Evolutionary conservation across 35 echinoderm and acorn worm species (phyloP).

Genomic region (Antedon bifida): DNA sequence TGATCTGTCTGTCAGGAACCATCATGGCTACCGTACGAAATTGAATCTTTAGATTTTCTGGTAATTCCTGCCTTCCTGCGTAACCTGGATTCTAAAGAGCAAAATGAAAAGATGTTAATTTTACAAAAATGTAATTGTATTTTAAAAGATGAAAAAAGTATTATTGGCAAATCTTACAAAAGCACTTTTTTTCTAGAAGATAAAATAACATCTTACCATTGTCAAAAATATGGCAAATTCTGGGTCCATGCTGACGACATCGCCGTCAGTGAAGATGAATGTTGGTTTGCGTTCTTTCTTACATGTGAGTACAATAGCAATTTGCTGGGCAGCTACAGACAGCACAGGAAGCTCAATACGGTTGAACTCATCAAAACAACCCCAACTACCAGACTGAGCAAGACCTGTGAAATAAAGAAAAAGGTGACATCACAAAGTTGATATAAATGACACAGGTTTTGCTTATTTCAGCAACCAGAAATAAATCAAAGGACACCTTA

Average conservation of each 20-base stretch:
- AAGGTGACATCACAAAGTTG: background rate
- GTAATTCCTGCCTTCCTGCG: conserved; percentile 87
- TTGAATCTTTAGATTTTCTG: conserved; percentile 95
- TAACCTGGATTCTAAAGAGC: conserved; percentile 77
- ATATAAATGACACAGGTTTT: too few relatives aligned
- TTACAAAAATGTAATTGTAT: background rate
- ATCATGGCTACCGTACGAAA: conserved; percentile 98
- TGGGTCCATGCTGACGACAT: conserved; percentile 74
- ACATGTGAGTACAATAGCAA: conserved; percentile 71
- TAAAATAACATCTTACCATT: conserved; percentile 89
- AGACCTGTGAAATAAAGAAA: conserved; percentile 46
- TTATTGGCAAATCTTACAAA: too few relatives aligned
- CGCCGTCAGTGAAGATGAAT: conserved; percentile 92
- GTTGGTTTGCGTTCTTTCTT: conserved; percentile 82
- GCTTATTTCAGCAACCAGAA: too few relatives aligned
- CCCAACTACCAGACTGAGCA: conserved; percentile 93
- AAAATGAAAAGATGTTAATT: too few relatives aligned
- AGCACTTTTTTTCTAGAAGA: too few relatives aligned
- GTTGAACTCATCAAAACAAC: conserved; percentile 98
- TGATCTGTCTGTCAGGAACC: conserved; percentile 97
- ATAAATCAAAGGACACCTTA: too few relatives aligned
- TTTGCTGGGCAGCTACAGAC: conserved; percentile 91
- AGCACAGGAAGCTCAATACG: conserved; percentile 91
- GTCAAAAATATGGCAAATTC: conserved; percentile 98
- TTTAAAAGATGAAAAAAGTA: too few relatives aligned